Conservation (phyloP, 2,888 invertebrate genomes). For the Zaprionus obscuricornis region DNA sequence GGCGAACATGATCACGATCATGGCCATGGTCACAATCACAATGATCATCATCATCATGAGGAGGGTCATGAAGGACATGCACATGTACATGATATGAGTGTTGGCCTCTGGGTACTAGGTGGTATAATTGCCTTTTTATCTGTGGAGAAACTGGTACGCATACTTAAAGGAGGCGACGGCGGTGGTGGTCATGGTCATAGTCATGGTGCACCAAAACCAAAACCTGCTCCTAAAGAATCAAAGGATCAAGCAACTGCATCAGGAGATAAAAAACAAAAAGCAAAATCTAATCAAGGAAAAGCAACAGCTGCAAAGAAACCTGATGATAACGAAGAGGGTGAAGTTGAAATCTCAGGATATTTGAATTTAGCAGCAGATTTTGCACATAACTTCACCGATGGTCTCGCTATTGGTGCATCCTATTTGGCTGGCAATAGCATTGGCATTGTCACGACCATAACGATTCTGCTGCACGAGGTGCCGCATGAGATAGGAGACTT, state of each 20-base stretch:
- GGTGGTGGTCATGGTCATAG: constrained; percentile 85
- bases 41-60: constrained; percentile 54
- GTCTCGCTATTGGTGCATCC: constrained; percentile 98
- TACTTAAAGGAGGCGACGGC: constrained; percentile 93
- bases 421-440: constrained; percentile 95
- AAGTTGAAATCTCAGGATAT: constrained; percentile 93
- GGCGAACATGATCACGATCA: constrained; percentile 68
- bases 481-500: constrained; percentile 99
- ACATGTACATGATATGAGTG: constrained; percentile 92
- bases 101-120: constrained; percentile 96
- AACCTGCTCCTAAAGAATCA: constrained; percentile 32
- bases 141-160: constrained; percentile 95
- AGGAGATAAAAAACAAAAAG: constrained; percentile 67
- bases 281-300: constrained; percentile 82
- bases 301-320: constrained; percentile 80
- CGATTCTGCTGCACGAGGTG: constrained; percentile 98
- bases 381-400: constrained; percentile 99
- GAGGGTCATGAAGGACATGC: constrained; percentile 85
- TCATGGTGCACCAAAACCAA: constrained; percentile 61
- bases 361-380: constrained; percentile 99
- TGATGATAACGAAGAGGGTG: constrained; percentile 79
- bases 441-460: constrained; percentile 95
- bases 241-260: constrained; percentile 42
- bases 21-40: constrained; percentile 84
- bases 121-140: constrained; percentile 96